Conservation (phyloP, 2,888 invertebrate genomes). For the Habrosyne pyritoides region DNA sequence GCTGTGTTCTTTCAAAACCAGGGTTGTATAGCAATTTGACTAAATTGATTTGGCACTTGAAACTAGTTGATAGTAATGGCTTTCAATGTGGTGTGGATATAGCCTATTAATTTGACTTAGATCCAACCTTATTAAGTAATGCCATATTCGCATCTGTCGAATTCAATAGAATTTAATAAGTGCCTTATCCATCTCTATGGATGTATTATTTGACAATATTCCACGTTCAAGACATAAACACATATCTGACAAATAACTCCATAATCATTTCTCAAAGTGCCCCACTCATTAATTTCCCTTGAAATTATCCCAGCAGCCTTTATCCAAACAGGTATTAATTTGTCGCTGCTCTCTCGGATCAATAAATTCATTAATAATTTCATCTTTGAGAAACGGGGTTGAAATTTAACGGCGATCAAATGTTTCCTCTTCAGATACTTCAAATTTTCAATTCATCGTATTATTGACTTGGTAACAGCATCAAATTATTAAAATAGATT, state of each 20-base stretch:
- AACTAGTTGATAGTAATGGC: too few relatives aligned
- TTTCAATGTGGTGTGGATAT: too few relatives aligned
- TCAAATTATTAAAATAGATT: background rate
- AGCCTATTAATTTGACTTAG: too few relatives aligned
- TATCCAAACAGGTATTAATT: constrained; percentile 26
- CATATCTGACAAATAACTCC: background rate
- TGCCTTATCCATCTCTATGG: too few relatives aligned
- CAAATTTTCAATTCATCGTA: background rate
- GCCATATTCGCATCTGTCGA: too few relatives aligned
- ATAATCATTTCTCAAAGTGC: constrained; percentile 21
- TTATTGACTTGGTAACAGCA: background rate
- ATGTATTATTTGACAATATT: background rate
- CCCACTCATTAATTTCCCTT: constrained; percentile 18
- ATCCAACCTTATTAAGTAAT: too few relatives aligned
- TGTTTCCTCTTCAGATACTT: background rate
- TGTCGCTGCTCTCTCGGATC: constrained; percentile 27
- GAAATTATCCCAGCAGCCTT: background rate
- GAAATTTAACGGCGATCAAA: background rate
- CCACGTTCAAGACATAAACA: background rate
- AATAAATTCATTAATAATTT: constrained; percentile 38
- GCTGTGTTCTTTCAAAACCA: too few relatives aligned
- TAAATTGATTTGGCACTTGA: too few relatives aligned
- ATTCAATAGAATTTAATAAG: too few relatives aligned
- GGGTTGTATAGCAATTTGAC: too few relatives aligned
- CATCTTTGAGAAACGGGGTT: constrained; percentile 11